A percentile compares a stretch with the other conserved stretches of the same genome.
phyloP scores from a whole-genome alignment of 2,113 vertebrate species.

The Polypterus bichir region DNA sequence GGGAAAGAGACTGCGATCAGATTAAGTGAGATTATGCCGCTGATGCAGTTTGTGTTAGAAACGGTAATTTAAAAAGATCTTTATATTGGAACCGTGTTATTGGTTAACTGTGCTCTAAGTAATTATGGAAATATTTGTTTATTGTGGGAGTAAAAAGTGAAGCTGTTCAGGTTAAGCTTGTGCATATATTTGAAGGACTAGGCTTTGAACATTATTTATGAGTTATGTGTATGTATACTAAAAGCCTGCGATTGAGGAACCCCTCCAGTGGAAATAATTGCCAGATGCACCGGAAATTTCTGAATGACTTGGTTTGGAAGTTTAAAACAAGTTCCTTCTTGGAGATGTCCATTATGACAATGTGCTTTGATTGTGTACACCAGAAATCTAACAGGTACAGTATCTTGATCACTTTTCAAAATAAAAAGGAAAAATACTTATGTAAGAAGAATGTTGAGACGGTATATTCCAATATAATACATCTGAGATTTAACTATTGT shows the following conservation, averaged over 20 bases:
- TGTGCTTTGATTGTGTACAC: slow-evolving; percentile 54
- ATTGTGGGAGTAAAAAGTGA: not conserved
- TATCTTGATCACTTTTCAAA: too few species aligned
- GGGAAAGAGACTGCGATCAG: slow-evolving; percentile 40
- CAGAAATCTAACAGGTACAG: slow-evolving; percentile 50
- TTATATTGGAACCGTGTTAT: too few species aligned
- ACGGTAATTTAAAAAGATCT: too few species aligned
- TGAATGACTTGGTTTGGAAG: slow-evolving; percentile 1
- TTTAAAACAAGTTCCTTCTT: slow-evolving; percentile 13
- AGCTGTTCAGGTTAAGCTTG: not conserved
- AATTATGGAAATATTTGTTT: too few species aligned
- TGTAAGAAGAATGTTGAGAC: too few species aligned
- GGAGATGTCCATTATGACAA: slow-evolving; percentile 52
- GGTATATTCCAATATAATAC: too few species aligned
- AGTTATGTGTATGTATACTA: slow-evolving; percentile 33
- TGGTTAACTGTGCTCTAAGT: too few species aligned
- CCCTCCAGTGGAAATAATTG: slow-evolving; percentile 18
- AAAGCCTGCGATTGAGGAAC: slow-evolving; percentile 19
- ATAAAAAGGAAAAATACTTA: too few species aligned
- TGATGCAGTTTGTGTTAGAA: not conserved
- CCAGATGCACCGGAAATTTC: not conserved
- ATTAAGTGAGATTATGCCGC: slow-evolving; percentile 41
- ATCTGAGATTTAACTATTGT: too few species aligned
- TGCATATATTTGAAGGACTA: slow-evolving; percentile 2
- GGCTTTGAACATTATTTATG: not conserved